Evolutionary conservation across 1,140 invertebrate species (phyloP), one percentile per base, ranked within the genome.

Genomic region (Caerostris extrusa): DNA sequence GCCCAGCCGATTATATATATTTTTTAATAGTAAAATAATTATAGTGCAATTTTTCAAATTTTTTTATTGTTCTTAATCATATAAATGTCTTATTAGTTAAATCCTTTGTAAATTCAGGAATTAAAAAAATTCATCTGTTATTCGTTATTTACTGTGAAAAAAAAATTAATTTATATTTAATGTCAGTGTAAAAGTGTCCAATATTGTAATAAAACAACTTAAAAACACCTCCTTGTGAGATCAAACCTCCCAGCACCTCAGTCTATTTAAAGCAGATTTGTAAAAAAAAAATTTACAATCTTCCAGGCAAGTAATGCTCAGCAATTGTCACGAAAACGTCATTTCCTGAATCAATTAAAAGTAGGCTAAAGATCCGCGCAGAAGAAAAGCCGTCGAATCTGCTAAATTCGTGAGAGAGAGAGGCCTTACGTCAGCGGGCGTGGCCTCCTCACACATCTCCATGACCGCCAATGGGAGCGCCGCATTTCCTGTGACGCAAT

Each of bases 351-450:
- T 77, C 71, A 77, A 50, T 77, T 77, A 77, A 34, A 67, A 53
- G 71, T 77, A 77, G 71, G 50, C 34, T 77, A 34, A 50, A 50
- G 34, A 50, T 50, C 34, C 8, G 10, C 34, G 34, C 34, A 2
- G 2, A 77, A 53, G 34, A 77, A 69, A 50, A 77, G 34, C 71
- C 71, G 71, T 77, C 71, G 34, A 77, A 77, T 50, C 71, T 12
- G 71, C 71, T 77, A 77, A 77, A 77, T 77, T 91, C 82, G 57
- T 82, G 90, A 91, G 71, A 34, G 34, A 34, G 34, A 34, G 34
- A 69, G 90, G n/a, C 3, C 14, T 77, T 69, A 64, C 91, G 83
- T 93, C 91, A 93, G 71, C 57, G 56, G 91, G 91, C 60, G 91
- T 67, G 85, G 64, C 50, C 64, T 58, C 64, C 82, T 57, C 58